Evolutionary conservation across 2,797 vertebrate species (phyloP), one percentile per base, ranked within the genome.

Genomic region (Clarias laeviceps): DNA sequence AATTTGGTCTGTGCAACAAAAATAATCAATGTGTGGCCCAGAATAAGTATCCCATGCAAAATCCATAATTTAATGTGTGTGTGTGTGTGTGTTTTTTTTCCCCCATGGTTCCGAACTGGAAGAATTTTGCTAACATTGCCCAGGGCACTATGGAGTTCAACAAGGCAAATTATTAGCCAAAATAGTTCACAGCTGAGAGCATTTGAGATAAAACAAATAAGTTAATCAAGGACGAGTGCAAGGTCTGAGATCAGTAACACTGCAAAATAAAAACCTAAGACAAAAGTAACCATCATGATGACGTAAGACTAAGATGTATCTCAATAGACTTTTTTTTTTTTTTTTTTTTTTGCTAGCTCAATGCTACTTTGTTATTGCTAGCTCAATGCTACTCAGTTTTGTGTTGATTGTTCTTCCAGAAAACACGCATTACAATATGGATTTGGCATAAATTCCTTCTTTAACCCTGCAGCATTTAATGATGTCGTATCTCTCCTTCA

Each of bases 11-110:
- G 5, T 61, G 32, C 20, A 78, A 61, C 76, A 64, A 5, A 80
- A 24, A 50, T 59, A 65, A 37, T 22, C 62, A 57, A 34, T 8
- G 32, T 66, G n/a, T 14, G 45, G 14, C 54, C 29, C n/a, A n/a
- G 29, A 77, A 77, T 9, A 64, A 17, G 9, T 12, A n/a, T 56
- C 8, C 72, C 59, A n/a, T 68, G 29, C 82, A 78, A 84, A 84
- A 54, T 34, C 20, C 40, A 11, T 37, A 37, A 77, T 78, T 57
- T 57, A 37, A 66, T 66, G 65, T 66, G 14, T 32, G 59, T 50
- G 45, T 50, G 11, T 11, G 7, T 45, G 45, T 45, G 37, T 37
- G 0, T 32, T 22, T 1, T 61, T 59, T 61, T 82, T n/a, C n/a
- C 24, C 6, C n/a, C 22, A 50, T 65, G 70, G 69, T 7, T 3